Evolutionary conservation across 2,888 invertebrate species (phyloP), one percentile per base, ranked within the genome.

Genomic region (Ethmia dodecea): DNA sequence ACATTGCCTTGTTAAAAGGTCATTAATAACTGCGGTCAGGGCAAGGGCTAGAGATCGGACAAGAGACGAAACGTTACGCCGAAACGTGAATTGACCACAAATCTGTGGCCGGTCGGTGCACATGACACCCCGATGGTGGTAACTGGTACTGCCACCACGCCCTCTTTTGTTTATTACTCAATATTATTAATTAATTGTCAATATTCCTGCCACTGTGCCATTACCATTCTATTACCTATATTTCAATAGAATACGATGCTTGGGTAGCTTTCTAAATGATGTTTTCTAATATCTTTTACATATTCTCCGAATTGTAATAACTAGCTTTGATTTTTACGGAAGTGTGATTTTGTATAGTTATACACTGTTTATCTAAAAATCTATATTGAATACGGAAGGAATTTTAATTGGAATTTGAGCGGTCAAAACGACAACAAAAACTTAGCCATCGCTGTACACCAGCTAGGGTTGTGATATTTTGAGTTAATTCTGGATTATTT

Each of bases 161-260:
- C 78, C 71, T 58, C 71, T 73, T 75, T 76, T 78, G 76, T 78
- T 77, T 78, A 75, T 71, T 58, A 62, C 60, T 52, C 43, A 55
- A 65, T 64, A 64, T 67, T 55, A 61, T 61, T 68, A 68, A 75
- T 73, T 70, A 68, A 68, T 69, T 60, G 60, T 52, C 52, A 49
- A 52, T 53, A 56, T 47, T 45, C 25, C 25, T n/a, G n/a, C 8
- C 22, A n/a, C n/a, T n/a, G n/a, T n/a, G n/a, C n/a, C n/a, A n/a
- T n/a, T n/a, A n/a, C n/a, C n/a, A n/a, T n/a, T n/a, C n/a, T n/a
- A n/a, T n/a, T n/a, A n/a, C n/a, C n/a, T n/a, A n/a, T n/a, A n/a
- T n/a, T n/a, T n/a, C n/a, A n/a, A n/a, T n/a, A n/a, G n/a, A n/a
- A n/a, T n/a, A n/a, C n/a, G n/a, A n/a, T n/a, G n/a, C n/a, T n/a